A percentile compares a stretch with the other conserved stretches of the same genome.
Evolutionary conservation across 1,140 invertebrate species (phyloP).

Genomic region (Anastatus disparis): DNA sequence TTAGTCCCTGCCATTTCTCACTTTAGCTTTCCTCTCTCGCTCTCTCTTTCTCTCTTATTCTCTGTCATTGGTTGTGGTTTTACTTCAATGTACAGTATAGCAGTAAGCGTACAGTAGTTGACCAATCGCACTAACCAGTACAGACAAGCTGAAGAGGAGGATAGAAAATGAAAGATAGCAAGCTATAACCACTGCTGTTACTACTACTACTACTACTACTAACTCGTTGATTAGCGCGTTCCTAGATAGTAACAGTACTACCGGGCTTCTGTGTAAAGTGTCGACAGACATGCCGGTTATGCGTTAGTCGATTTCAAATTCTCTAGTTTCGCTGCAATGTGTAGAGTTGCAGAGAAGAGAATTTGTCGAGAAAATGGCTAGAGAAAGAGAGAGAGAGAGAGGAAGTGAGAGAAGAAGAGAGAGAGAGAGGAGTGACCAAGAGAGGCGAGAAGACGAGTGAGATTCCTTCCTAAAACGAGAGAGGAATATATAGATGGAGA

Average conservation of each 20-base stretch:
- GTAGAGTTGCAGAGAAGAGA: background rate
- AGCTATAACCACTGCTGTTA: background rate
- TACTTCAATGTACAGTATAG: too few relatives aligned
- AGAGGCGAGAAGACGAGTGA: constrained; percentile 22
- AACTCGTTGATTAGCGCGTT: constrained; percentile 13
- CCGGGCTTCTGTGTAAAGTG: background rate
- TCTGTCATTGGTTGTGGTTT: background rate
- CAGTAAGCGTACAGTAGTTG: background rate
- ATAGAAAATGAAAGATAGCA: background rate
- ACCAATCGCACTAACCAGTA: background rate
- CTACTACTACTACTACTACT: background rate
- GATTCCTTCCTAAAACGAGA: too few relatives aligned
- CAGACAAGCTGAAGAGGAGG: too few relatives aligned
- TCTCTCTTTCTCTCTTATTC: background rate
- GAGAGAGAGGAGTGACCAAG: background rate
- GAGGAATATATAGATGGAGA: too few relatives aligned
- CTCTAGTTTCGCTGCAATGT: background rate
- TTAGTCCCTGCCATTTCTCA: too few relatives aligned
- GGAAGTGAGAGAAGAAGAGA: background rate
- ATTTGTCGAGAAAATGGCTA: constrained; percentile 23
- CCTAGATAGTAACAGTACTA: background rate
- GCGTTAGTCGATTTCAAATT: constrained; percentile 10
- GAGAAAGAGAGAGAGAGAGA: background rate
- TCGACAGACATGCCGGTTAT: constrained; percentile 1
- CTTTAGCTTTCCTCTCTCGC: too few relatives aligned